Base-by-base conservation (phyloP, 2,113 vertebrate genomes). In the Chloropsis hardwickii region DNA sequence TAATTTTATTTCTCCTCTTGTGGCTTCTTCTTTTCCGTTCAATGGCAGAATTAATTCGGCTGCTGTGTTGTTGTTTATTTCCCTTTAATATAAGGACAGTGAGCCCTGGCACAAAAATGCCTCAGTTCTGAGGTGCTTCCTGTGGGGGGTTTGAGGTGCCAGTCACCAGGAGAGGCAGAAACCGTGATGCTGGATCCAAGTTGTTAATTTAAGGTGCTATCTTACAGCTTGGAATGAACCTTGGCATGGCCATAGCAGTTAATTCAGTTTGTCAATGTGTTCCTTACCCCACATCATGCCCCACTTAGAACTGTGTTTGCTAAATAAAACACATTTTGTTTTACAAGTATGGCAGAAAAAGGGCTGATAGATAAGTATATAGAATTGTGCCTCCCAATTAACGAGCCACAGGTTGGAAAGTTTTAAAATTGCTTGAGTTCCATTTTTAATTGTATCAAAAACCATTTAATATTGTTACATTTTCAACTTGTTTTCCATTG, bases 141-240 rank as follows among this genome's bases (percentile, higher is more conserved):
- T 62, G 5, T 61, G 40, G 15, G 33, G 72, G 13, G 5, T n/a
- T 65, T 58, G 48, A 56, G 50, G 23, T 40, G 13, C 20, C 6
- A 1, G 0, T 69, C 35, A n/a, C 1, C 2, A 35, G 64, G 37
- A 39, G 45, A 24, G 70, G 37, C 8, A 78, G 42, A 44, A 83
- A 27, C 12, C 0, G 0, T 28, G 51, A 10, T 45, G 31, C 14
- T 50, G 37, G 42, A 29, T 67, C 17, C 3, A 33, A 14, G 48
- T 8, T 71, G 19, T 37, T 74, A 5, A 8, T 80, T 82, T 72
- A 23, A 71, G 67, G 47, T 86, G 21, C 39, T 4, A 2, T 56
- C 3, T 29, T 31, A 9, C 11, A 60, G 47, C 67, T 58, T 57
- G 74, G 31, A 35, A 10, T 50, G 45, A 77, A 5, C 45, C 50